Evolutionary conservation across 2,113 vertebrate genomes (phyloP).

Genomic region (Ailuropoda melanoleuca): DNA sequence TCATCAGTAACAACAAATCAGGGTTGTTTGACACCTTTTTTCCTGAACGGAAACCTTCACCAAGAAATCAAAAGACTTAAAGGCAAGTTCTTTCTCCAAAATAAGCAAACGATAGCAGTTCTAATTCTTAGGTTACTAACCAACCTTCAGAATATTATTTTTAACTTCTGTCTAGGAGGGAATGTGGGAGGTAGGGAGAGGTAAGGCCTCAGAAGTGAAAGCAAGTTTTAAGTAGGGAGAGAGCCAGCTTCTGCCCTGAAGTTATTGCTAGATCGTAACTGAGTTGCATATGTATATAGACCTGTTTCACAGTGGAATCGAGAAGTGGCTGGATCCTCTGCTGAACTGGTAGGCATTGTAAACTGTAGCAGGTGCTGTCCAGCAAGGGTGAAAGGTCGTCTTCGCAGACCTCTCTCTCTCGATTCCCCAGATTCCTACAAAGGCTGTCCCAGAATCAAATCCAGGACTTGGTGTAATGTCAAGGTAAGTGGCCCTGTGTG

Average conservation of each 20-base stretch:
- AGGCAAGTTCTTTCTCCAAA: slow-evolving; percentile 58
- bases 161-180: neutral
- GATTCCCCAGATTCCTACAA: slow-evolving; percentile 21
- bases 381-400: neutral
- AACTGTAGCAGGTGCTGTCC: slow-evolving; percentile 47
- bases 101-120: slow-evolving; percentile 5
- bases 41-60: slow-evolving; percentile 46
- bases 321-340: neutral
- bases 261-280: slow-evolving; percentile 43
- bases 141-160: neutral
- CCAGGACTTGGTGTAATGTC: neutral
- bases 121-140: slow-evolving; percentile 33
- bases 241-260: slow-evolving; percentile 64
- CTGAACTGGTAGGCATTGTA: slow-evolving; percentile 40
- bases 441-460: slow-evolving; percentile 32
- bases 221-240: neutral
- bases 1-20: neutral
- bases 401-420: slow-evolving; percentile 28
- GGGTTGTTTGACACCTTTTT: neutral
- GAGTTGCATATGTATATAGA: slow-evolving; percentile 8
- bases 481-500: slow-evolving; percentile 11
- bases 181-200: neutral
- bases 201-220: slow-evolving; percentile 62
- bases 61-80: slow-evolving; percentile 20
- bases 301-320: slow-evolving; percentile 76